phyloP scores from a whole-genome alignment of 2,797 vertebrate genomes.

The Bufotes viridis region DNA sequence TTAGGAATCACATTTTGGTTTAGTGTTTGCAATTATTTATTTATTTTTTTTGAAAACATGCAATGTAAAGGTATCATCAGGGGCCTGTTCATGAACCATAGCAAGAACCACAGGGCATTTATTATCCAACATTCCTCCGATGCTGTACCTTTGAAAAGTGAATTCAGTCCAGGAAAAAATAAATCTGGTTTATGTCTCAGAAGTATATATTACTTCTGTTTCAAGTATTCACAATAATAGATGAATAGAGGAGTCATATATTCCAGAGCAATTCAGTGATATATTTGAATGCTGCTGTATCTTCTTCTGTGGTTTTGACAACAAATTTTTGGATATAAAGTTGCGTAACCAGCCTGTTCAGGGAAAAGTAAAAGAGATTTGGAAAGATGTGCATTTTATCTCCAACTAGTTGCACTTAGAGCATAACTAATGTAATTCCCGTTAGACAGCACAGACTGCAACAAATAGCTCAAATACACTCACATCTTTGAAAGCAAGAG shows the following conservation, averaged over 20 bases:
- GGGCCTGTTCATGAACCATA: too few relatives aligned
- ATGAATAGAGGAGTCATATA: background rate
- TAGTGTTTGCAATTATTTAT: too few relatives aligned
- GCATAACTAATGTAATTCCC: background rate
- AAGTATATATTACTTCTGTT: background rate
- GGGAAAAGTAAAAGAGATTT: background rate
- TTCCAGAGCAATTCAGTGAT: background rate
- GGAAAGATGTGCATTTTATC: slow-evolving; percentile 17
- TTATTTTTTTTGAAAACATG: too few relatives aligned
- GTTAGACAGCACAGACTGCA: background rate
- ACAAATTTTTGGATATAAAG: background rate
- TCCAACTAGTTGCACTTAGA: background rate
- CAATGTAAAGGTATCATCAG: too few relatives aligned
- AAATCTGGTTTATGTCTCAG: background rate
- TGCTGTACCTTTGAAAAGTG: too few relatives aligned
- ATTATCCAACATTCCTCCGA: too few relatives aligned
- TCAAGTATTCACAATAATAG: background rate
- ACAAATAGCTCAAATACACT: background rate
- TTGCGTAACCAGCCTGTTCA: background rate
- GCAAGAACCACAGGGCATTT: too few relatives aligned
- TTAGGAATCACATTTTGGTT: too few relatives aligned
- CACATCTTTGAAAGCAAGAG: background rate
- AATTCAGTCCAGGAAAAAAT: background rate
- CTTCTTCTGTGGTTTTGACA: background rate
- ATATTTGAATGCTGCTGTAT: background rate